Conservation (phyloP, 2,113 vertebrate species). For the Amphiprion ocellaris region DNA sequence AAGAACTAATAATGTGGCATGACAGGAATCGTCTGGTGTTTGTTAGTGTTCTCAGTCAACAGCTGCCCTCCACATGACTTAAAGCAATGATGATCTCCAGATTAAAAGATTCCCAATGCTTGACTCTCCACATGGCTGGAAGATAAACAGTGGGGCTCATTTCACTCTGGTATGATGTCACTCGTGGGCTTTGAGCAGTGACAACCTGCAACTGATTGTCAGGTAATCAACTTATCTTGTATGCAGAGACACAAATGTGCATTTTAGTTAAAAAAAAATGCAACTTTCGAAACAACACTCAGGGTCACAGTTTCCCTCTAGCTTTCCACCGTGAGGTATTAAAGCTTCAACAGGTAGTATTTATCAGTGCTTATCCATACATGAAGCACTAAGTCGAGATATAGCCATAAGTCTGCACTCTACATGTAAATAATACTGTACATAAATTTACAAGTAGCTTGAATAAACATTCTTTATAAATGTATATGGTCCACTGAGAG, state of each 20-base stretch:
- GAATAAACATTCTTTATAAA: slow-evolving; percentile 47
- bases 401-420: slow-evolving; percentile 28
- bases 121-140: slow-evolving; percentile 25
- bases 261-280: neutral
- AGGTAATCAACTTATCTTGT: neutral
- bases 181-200: neutral
- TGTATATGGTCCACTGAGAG: slow-evolving; percentile 35
- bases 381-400: slow-evolving; percentile 34
- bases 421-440: slow-evolving; percentile 59
- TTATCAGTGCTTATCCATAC: slow-evolving; percentile 42
- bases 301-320: slow-evolving; percentile 30
- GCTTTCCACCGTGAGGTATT: slow-evolving; percentile 54
- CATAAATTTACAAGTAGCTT: slow-evolving; percentile 59
- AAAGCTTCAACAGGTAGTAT: slow-evolving; percentile 48
- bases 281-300: slow-evolving; percentile 8
- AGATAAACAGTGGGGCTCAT: slow-evolving; percentile 10
- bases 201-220: neutral
- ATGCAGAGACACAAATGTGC: neutral
- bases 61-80: slow-evolving; percentile 61
- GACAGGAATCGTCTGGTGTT: slow-evolving; percentile 50
- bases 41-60: slow-evolving; percentile 29
- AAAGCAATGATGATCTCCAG: slow-evolving; percentile 3
- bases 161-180: slow-evolving; percentile 34
- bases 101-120: slow-evolving; percentile 16
- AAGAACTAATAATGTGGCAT: neutral